These are phyloP conservation scores for Antrozous pallidus DNA, from an alignment of 2,797 vertebrate species.

Conservation along the genomic window DNA sequence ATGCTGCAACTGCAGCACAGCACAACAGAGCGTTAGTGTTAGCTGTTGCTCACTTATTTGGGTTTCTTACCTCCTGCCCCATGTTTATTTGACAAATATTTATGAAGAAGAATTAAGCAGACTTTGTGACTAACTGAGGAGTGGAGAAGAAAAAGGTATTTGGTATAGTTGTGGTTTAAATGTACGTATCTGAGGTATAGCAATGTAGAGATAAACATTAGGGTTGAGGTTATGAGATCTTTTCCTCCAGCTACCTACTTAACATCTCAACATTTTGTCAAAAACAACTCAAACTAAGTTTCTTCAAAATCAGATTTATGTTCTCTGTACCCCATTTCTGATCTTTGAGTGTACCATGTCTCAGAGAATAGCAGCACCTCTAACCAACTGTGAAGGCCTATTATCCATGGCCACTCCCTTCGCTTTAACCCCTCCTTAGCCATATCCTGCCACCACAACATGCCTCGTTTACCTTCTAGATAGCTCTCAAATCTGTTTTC, in stretches of 20 bases:
- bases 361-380: neutral
- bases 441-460: neutral
- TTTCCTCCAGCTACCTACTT: neutral
- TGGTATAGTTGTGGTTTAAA: neutral
- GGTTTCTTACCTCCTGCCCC: neutral
- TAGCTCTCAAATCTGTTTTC: neutral
- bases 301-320: neutral
- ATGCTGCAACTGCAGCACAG: neutral
- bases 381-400: neutral
- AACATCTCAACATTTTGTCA: neutral
- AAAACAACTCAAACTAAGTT: neutral
- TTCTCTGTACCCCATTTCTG: neutral
- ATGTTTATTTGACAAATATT: neutral
- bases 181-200: neutral
- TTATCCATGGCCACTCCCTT: neutral
- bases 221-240: neutral
- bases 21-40: neutral
- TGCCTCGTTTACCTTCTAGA: neutral
- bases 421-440: neutral
- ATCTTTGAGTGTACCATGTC: neutral
- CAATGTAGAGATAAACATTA: neutral
- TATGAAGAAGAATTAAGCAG: neutral
- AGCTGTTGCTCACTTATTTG: neutral
- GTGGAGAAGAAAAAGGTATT: neutral
- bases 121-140: neutral